Evolutionary conservation across 2,113 vertebrate genomes (phyloP), one percentile per base, ranked within the genome.

Genomic region (Crotophaga sulcirostris): DNA sequence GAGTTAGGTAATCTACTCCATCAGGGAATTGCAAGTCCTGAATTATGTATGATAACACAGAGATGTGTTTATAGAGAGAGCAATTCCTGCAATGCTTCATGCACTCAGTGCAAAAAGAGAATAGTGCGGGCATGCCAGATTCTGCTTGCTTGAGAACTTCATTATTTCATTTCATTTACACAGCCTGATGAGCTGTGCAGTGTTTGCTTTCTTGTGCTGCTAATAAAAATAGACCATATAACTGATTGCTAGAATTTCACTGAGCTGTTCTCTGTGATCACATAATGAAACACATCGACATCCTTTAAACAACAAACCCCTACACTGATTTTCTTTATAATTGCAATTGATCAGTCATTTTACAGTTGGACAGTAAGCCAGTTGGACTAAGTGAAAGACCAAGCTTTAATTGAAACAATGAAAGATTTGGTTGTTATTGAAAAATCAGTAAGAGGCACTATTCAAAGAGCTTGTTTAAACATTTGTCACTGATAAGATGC

Each of bases 31-130:
- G 69, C 66, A 74, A 91, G 77, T 81, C 73, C 58, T 97, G 89
- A 96, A 96, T 97, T 95, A 97, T 97, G 89, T 76, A 94, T 96
- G 90, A 66, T 93, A 94, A 91, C 87, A 44, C 36, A 84, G 86
- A 86, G 75, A 83, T 5, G 29, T 95, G 59, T 95, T 96, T 94
- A 67, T 92, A 87, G 58, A 94, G 84, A 89, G 81, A 88, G 81
- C 64, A 72, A 51, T 87, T 96, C 74, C 69, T 94, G 67, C 51
- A 88, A 59, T 89, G 66, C 81, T 93, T 80, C 44, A 52, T 78
- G 86, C 55, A 52, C 49, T 73, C 51, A n/a, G 82, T 84, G 51
- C 66, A 88, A 54, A 92, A 90, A 89, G 34, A 69, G 69, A 91
- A 68, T 73, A 94, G 80, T 1, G 4, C 0, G 2, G 51, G 58